These are phyloP conservation scores for Allolobophora icterica DNA, from an alignment of 2,888 invertebrate genomes.

Conservation along the genomic window DNA sequence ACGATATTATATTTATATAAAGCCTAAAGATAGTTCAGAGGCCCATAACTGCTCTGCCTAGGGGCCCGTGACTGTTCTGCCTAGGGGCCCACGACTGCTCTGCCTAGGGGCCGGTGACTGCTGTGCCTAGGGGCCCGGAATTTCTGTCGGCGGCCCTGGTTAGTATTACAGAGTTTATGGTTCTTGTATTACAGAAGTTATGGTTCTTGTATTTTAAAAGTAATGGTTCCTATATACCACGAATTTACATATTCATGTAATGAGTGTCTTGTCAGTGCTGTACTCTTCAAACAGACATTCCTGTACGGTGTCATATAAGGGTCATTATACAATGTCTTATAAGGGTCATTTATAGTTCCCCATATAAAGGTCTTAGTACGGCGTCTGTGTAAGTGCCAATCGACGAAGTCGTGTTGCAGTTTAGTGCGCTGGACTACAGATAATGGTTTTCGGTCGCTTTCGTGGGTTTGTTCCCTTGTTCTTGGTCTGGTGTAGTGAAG, in stretches of 20 bases:
- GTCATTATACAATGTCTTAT: not conserved
- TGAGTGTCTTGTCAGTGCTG: too few species aligned
- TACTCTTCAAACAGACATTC: not conserved
- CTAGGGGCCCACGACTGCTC: too few species aligned
- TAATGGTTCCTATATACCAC: not conserved
- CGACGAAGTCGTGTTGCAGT: not conserved
- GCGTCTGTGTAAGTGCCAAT: not conserved
- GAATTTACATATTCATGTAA: too few species aligned
- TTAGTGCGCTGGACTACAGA: not conserved
- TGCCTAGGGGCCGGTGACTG: too few species aligned
- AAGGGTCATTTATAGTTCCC: not conserved
- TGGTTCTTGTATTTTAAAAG: not conserved
- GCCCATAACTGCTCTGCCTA: too few species aligned
- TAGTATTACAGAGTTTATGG: not conserved
- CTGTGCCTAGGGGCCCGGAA: too few species aligned
- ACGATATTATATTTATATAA: too few species aligned
- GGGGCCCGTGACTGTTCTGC: too few species aligned
- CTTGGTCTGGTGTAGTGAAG: not conserved
- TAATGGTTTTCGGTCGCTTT: constrained; percentile 7
- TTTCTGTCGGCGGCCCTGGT: too few species aligned
- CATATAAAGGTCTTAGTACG: not conserved
- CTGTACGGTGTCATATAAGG: not conserved
- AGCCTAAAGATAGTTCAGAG: too few species aligned
- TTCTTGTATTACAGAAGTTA: too few species aligned
- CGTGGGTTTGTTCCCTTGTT: not conserved